These are phyloP conservation scores for Campylomormyrus numenius DNA, from an alignment of 2,113 vertebrate genomes.

Conservation along the genomic window DNA sequence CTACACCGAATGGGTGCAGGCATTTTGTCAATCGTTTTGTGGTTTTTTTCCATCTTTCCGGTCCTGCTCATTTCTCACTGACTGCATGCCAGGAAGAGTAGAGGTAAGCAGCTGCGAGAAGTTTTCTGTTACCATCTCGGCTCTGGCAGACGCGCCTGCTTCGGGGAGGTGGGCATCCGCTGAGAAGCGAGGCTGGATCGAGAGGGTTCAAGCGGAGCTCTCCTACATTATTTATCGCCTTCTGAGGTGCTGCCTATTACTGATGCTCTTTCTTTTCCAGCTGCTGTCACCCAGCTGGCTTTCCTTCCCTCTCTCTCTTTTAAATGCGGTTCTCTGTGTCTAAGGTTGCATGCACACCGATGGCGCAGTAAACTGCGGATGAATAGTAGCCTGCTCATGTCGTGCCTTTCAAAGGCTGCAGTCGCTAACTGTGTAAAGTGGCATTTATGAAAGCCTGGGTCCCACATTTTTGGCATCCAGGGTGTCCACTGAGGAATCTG, in stretches of 20 bases:
- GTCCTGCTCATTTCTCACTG: not conserved
- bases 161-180: not conserved
- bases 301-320: not conserved
- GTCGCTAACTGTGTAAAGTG: not conserved
- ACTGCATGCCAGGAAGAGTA: not conserved
- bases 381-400: not conserved
- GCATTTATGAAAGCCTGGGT: not conserved
- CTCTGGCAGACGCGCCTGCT: not conserved
- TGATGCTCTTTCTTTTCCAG: not conserved
- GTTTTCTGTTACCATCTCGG: not conserved
- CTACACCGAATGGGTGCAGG: not conserved
- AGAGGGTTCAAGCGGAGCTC: not conserved
- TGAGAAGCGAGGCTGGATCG: not conserved
- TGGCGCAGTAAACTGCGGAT: not conserved
- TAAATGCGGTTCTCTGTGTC: not conserved
- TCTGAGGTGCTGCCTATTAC: not conserved
- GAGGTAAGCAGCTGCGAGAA: not conserved
- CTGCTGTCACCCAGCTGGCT: not conserved
- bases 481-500: not conserved
- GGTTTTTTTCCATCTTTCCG: not conserved
- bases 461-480: not conserved
- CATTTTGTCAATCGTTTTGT: not conserved
- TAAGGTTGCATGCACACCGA: not conserved
- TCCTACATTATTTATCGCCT: not conserved
- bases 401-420: not conserved